A percentile compares a stretch with the other conserved stretches of the same genome.
Evolutionary conservation across 2,113 vertebrate species (phyloP).

Genomic region (Blennius ocellaris): DNA sequence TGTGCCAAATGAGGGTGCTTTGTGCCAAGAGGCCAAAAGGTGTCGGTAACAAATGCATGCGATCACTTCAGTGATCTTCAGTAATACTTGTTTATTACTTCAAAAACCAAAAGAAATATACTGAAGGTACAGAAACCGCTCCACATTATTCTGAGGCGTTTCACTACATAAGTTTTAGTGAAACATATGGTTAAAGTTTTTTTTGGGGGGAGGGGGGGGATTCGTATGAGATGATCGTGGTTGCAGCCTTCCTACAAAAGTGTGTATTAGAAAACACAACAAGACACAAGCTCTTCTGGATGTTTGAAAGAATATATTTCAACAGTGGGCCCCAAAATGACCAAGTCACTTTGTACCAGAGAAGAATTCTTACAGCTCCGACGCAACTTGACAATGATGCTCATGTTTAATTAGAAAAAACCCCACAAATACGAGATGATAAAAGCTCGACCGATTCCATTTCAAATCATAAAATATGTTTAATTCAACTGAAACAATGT

Average conservation of each 20-base stretch:
- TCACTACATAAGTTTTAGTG: background rate
- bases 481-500: background rate
- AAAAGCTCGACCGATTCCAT: background rate
- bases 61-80: background rate
- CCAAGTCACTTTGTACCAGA: background rate
- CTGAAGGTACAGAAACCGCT: background rate
- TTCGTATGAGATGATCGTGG: conserved; percentile 5
- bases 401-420: background rate
- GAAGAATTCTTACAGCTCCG: background rate
- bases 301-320: background rate
- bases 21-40: too few species aligned
- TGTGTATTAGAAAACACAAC: background rate
- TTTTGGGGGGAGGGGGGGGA: too few species aligned
- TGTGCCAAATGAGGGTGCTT: too few species aligned
- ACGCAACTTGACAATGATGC: background rate
- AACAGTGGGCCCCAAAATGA: background rate
- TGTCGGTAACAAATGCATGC: too few species aligned
- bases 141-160: background rate
- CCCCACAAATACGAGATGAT: background rate
- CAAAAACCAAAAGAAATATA: background rate
- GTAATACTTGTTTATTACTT: background rate
- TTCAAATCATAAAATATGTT: background rate
- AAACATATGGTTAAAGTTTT: too few species aligned
- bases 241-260: background rate
- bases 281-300: background rate